Base-by-base conservation (phyloP, 2,797 vertebrate species). In the Anolis apletophallus region DNA sequence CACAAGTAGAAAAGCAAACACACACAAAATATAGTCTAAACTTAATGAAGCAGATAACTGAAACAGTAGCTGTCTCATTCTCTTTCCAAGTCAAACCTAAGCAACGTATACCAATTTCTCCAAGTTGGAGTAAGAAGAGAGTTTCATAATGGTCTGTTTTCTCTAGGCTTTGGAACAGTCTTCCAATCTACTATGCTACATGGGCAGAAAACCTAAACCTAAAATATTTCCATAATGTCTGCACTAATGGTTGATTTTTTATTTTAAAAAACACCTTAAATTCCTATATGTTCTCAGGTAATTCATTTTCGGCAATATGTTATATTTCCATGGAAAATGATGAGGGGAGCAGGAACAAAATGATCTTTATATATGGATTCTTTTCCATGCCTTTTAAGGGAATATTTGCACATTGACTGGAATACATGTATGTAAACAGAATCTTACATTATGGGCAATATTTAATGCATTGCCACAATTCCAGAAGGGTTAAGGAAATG, bases 1-100 rank as follows among this genome's bases (percentile, higher is more conserved):
- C 87, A 94, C 93, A 93, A 93, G 93, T 89, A 94, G 93, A 90
- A 94, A 95, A 93, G 91, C 92, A 94, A 95, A 95, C 91, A 95
- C 86, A 92, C 89, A 64, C 89, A 94, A 94, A n/a, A 95, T 93
- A 95, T 88, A 94, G 94, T 91, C 92, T 93, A 92, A 95, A 93
- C 85, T 92, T 94, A 94, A 95, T 92, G 93, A 95, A 92, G 90
- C 93, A 95, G 93, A 94, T 92, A 91, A 86, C 91, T 88, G 92
- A 89, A 94, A 93, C 93, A 91, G 89, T 90, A 90, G 92, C 92
- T 84, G 88, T 85, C 89, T 93, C 87, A 55, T 86, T 84, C 74
- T 80, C 59, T 85, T 87, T 93, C 85, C 90, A 89, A 90, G 91
- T 57, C 90, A 93, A 94, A 92, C 74, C 83, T 23, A 83, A 89